Evolutionary conservation across 2,797 vertebrate species (phyloP).

Genomic region (Xenentodon cancila): DNA sequence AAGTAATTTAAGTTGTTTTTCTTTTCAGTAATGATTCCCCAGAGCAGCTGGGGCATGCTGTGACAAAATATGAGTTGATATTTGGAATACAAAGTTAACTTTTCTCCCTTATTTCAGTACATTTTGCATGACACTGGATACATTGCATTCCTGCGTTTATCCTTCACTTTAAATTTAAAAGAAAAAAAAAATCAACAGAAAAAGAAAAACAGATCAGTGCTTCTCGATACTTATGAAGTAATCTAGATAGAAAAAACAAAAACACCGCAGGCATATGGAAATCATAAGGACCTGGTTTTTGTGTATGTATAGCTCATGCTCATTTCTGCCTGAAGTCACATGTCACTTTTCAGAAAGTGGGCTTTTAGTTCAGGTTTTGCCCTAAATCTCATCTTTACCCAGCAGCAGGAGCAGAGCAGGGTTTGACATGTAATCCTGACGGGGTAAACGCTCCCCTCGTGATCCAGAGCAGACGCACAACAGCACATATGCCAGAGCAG

Average conservation of each 20-base stretch:
- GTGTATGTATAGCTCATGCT: conserved; percentile 76
- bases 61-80: conserved; percentile 42
- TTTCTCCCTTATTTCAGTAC: conserved; percentile 37
- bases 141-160: conserved; percentile 56
- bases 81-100: conserved; percentile 33
- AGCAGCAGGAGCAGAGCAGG: conserved; percentile 61
- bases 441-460: conserved; percentile 45
- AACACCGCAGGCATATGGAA: conserved; percentile 82
- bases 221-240: conserved; percentile 69
- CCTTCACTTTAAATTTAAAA: conserved; percentile 53
- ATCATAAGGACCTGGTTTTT: conserved; percentile 74
- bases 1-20: conserved; percentile 42
- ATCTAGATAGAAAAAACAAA: conserved; percentile 76
- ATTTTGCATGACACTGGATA: conserved; percentile 49
- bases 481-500: conserved; percentile 54
- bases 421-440: conserved; percentile 59
- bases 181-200: conserved; percentile 30
- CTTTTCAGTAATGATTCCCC: conserved; percentile 33
- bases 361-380: conserved; percentile 66
- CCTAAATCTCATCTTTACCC: conserved; percentile 70
- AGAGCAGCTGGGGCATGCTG: conserved; percentile 22
- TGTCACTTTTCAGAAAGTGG: conserved; percentile 62
- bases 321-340: conserved; percentile 77
- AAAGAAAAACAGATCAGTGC: conserved; percentile 44
- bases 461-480: conserved; percentile 51